Conservation (phyloP, 2,888 invertebrate species). For the Agrochola litura region DNA sequence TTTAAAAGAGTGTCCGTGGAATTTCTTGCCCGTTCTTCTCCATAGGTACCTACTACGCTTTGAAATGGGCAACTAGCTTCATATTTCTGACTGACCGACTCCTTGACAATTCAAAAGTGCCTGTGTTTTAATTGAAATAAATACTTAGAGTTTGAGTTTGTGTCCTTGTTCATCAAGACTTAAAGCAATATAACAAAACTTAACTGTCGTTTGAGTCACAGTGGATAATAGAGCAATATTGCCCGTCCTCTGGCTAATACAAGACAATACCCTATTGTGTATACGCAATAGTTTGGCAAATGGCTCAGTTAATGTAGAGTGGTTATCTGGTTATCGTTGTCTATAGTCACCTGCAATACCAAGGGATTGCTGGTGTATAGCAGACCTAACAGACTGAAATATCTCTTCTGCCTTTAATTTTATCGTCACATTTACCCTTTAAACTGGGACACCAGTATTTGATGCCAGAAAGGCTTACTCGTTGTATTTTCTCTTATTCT, state of each 20-base stretch:
- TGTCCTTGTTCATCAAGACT: no score
- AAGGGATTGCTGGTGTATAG: not conserved
- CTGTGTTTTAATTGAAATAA: no score
- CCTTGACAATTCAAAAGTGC: no score
- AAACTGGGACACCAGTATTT: not conserved
- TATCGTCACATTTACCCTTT: not conserved
- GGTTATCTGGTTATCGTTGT: constrained; percentile 18
- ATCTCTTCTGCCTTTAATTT: not conserved
- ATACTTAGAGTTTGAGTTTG: no score
- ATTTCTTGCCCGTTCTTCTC: no score
- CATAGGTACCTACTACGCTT: no score
- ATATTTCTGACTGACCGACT: no score
- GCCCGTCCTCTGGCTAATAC: constrained; percentile 1
- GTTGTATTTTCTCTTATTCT: not conserved
- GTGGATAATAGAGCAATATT: constrained; percentile 21
- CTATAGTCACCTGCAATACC: not conserved
- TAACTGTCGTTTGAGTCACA: not conserved
- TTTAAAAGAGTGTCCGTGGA: no score
- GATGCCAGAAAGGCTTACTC: not conserved
- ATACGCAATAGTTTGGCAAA: constrained; percentile 39
- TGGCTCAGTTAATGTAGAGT: constrained; percentile 29
- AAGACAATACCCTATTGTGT: constrained; percentile 32
- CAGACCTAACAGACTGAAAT: no score
- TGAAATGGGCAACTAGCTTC: no score
- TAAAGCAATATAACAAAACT: no score